Evolutionary conservation across 2,888 invertebrate genomes (phyloP), one percentile per base, ranked within the genome.

Genomic region (Craniophora ligustri): DNA sequence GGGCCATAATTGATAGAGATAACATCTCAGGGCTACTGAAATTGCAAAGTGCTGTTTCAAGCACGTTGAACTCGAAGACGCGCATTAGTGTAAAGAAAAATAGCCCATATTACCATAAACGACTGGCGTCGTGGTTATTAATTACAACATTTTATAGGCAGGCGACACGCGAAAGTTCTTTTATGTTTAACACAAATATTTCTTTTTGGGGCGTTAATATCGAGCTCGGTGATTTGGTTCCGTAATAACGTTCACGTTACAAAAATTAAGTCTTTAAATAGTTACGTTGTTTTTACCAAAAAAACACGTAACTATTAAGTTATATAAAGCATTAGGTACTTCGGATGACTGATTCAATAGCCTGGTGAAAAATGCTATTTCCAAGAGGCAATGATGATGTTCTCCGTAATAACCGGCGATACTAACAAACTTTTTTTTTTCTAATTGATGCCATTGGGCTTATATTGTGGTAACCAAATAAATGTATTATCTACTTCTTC

Each of bases 1-100:
- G 89, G 91, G 75, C 91, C 88, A 91, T 92, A 92, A 92, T 92
- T 92, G 91, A 91, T 91, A 89, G 86, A 91, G 91, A 92, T 92
- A 91, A 78, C 83, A 92, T 92, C 91, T 89, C 69, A 76, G 85
- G 76, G 80, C 84, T 78, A 84, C 85, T 89, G 86, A 88, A 92
- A 91, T 91, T 90, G 91, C 91, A 88, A 90, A 88, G 89, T 89
- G 84, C 86, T 83, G 85, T 83, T 86, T 87, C 72, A 79, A 82
- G 89, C 81, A 85, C 88, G 74, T 87, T 88, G 85, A 85, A 88
- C 88, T 85, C 81, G 72, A 82, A 86, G 85, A 85, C 84, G 85
- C 82, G 87, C 87, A 86, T 89, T 87, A 88, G 84, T 84, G 83
- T 84, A 85, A 86, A 89, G 87, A 89, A 88, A 90, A 91, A 89